Evolutionary conservation across 1,140 invertebrate genomes (phyloP).

Genomic region (Ephestia elutella): DNA sequence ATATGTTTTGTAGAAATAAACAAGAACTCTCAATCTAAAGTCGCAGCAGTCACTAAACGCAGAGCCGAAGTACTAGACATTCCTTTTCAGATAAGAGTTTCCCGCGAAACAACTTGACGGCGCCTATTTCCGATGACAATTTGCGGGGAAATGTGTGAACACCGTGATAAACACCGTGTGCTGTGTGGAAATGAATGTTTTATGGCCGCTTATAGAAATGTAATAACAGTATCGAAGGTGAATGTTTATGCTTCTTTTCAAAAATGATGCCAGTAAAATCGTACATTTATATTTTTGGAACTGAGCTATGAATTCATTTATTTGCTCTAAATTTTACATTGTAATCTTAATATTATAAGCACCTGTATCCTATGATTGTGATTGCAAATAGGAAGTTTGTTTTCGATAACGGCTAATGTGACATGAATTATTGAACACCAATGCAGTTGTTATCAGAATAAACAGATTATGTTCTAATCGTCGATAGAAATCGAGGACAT

Average conservation of each 20-base stretch:
- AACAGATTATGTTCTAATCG: slow-evolving; percentile 8
- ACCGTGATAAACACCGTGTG: slow-evolving; percentile 30
- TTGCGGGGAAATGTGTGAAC: slow-evolving; percentile 50
- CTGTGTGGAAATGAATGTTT: slow-evolving; percentile 25
- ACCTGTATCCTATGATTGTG: not conserved
- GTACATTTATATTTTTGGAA: too few species aligned
- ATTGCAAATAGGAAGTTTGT: slow-evolving; percentile 11
- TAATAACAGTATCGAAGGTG: not conserved
- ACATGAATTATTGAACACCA: slow-evolving; percentile 2
- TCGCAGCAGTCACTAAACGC: too few species aligned
- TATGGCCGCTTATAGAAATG: not conserved
- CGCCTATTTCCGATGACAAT: slow-evolving; percentile 54
- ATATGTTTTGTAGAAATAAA: too few species aligned
- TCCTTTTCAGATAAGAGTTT: slow-evolving; percentile 58
- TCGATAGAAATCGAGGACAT: slow-evolving; percentile 2
- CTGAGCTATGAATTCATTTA: too few species aligned
- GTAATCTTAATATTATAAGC: not conserved
- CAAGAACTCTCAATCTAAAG: too few species aligned
- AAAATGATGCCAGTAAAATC: too few species aligned
- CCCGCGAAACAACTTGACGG: slow-evolving; percentile 50
- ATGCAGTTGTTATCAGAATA: slow-evolving; percentile 2
- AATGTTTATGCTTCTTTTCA: too few species aligned
- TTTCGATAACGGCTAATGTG: slow-evolving; percentile 1
- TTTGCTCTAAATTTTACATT: too few species aligned
- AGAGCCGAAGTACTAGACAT: too few species aligned